phyloP scores from a whole-genome alignment of 2,888 invertebrate genomes.

The Dicycla oo region DNA sequence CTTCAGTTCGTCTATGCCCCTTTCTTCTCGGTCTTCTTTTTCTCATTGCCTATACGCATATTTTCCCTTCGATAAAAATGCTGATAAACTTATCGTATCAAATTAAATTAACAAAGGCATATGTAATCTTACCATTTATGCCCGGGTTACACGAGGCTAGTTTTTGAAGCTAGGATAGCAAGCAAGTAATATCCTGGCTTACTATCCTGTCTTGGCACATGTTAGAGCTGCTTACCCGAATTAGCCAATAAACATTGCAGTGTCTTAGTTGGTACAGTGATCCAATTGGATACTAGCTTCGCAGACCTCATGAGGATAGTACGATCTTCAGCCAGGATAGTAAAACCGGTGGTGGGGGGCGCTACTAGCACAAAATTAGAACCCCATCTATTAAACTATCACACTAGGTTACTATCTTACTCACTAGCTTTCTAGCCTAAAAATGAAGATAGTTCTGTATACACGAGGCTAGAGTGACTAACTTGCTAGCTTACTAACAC shows the following conservation, averaged over 20 bases:
- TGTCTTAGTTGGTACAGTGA: neutral
- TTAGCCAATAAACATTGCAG: neutral
- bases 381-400: neutral
- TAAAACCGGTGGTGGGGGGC: neutral
- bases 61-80: too few relatives aligned
- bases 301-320: neutral
- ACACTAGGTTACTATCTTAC: neutral
- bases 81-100: neutral
- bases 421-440: neutral
- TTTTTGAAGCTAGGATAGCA: neutral
- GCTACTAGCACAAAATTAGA: neutral
- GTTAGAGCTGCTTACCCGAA: too few relatives aligned
- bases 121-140: neutral
- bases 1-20: neutral
- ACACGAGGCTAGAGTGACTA: neutral
- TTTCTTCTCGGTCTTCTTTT: neutral
- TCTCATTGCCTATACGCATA: neutral
- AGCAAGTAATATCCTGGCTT: neutral
- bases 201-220: neutral
- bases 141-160: neutral
- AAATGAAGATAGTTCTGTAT: neutral
- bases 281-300: neutral
- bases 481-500: neutral
- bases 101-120: neutral
- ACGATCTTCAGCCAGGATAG: neutral